phyloP scores from a whole-genome alignment of 2,888 invertebrate genomes.

The Clunio marinus region DNA sequence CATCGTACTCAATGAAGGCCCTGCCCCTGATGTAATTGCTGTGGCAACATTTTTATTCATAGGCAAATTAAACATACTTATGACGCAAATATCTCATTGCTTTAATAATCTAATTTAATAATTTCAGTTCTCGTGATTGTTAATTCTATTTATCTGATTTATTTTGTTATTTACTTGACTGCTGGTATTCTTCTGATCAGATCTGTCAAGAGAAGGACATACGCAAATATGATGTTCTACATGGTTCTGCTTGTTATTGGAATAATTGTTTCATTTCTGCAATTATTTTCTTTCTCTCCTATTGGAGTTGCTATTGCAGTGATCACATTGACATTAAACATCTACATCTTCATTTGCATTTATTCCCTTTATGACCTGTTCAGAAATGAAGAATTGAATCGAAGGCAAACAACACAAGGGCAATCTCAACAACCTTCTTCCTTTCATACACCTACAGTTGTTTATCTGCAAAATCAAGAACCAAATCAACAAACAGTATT shows the following conservation, averaged over 20 bases:
- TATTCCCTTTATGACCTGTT: background rate
- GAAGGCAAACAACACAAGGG: too few species aligned
- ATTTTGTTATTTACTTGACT: background rate
- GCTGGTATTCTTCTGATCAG: background rate
- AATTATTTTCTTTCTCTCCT: background rate
- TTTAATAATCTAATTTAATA: background rate
- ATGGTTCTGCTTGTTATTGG: background rate
- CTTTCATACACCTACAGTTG: too few species aligned
- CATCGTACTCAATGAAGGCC: too few species aligned
- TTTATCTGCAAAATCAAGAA: too few species aligned
- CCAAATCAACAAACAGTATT: too few species aligned
- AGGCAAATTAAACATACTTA: too few species aligned
- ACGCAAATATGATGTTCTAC: background rate
- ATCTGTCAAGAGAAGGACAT: background rate
- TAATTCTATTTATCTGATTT: background rate
- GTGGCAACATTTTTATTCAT: too few species aligned
- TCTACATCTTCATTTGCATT: background rate
- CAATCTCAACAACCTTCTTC: too few species aligned
- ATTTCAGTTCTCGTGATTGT: background rate
- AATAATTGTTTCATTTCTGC: background rate
- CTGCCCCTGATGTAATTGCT: too few species aligned
- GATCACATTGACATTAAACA: background rate
- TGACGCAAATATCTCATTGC: background rate
- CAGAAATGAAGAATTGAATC: background rate
- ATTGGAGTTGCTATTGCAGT: background rate